Evolutionary conservation across 1,140 invertebrate genomes (phyloP).

Genomic region (Microvelia longipes): DNA sequence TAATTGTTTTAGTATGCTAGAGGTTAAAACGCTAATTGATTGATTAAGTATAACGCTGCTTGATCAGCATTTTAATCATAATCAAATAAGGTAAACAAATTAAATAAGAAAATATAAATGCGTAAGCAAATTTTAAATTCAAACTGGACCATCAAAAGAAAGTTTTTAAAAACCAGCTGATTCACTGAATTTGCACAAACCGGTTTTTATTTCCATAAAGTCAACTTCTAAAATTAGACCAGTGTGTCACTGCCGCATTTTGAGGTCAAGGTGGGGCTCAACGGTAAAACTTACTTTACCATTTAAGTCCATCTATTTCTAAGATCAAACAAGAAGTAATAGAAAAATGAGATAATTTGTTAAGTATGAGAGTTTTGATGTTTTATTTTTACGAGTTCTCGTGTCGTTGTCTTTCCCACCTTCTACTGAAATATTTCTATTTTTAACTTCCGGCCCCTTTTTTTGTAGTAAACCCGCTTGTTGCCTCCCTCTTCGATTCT

Average conservation of each 20-base stretch:
- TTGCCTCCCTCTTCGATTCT: not conserved
- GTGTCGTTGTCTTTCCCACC: not conserved
- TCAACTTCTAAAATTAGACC: not conserved
- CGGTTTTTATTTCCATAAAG: not conserved
- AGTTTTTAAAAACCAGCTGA: not conserved
- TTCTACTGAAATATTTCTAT: not conserved
- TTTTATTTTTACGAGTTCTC: not conserved
- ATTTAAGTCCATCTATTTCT: not conserved
- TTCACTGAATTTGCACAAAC: not conserved
- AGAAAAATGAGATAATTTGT: not conserved
- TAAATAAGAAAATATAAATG: not conserved
- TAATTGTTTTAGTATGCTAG: no score
- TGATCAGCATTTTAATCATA: not conserved
- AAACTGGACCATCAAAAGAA: no score
- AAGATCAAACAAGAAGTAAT: not conserved
- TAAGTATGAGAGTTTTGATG: not conserved
- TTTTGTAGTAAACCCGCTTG: not conserved
- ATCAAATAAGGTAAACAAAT: not conserved
- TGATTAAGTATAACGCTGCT: not conserved
- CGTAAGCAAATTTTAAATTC: no score
- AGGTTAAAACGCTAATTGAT: no score
- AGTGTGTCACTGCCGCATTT: not conserved
- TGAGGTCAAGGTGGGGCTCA: not conserved
- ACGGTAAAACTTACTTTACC: not conserved
- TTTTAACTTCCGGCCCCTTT: not conserved